Conservation (phyloP, 2,797 vertebrate species). For the Staurois parvus region DNA sequence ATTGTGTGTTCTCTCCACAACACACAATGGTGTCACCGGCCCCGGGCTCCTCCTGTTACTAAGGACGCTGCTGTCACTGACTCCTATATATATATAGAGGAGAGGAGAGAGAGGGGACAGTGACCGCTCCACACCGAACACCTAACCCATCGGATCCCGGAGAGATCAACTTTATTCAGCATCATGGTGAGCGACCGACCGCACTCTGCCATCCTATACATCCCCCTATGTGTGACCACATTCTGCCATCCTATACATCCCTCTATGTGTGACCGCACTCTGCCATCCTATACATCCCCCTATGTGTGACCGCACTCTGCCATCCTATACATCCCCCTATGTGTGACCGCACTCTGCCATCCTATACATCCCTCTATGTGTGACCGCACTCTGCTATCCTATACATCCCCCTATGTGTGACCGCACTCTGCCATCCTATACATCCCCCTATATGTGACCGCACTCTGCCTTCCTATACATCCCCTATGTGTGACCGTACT, state of each 20-base stretch:
- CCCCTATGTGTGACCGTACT: background rate
- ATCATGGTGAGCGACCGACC: slow-evolving; percentile 22
- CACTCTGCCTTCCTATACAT: background rate
- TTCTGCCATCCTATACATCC: background rate
- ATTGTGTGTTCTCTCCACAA: slow-evolving; percentile 4
- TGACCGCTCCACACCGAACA: slow-evolving; percentile 13
- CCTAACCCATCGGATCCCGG: slow-evolving; percentile 24
- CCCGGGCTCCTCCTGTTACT: slow-evolving; percentile 17
- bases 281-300: too few relatives aligned
- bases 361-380: background rate
- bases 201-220: background rate
- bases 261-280: too few relatives aligned
- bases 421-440: background rate
- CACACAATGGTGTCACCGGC: background rate
- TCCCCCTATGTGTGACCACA: background rate
- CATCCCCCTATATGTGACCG: background rate
- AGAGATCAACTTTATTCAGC: background rate
- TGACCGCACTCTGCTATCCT: background rate
- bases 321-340: too few relatives aligned
- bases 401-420: background rate
- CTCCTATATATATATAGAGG: slow-evolving; percentile 15
- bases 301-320: too few relatives aligned
- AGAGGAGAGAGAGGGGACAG: background rate
- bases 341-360: too few relatives aligned
- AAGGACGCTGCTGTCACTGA: slow-evolving; percentile 1